Base-by-base conservation (phyloP, 2,888 invertebrate genomes). In the Phyllotreta cruciferae region DNA sequence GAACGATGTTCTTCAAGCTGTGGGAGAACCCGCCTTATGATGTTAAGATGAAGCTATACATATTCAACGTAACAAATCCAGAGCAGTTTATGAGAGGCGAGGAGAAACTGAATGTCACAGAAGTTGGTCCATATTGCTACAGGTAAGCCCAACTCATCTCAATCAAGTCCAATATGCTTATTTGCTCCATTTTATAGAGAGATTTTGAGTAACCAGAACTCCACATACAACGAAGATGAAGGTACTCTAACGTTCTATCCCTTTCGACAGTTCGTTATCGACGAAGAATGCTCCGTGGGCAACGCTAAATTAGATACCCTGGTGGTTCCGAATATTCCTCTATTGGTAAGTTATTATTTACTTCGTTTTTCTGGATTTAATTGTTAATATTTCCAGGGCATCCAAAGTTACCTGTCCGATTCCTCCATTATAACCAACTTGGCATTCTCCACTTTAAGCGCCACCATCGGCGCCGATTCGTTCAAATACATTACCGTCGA, bases 81-180 rank as follows among this genome's bases (percentile, higher is more conserved):
- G 86, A 87, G 7, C 85, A 84, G 49, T 93, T 92, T 79, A 77
- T 89, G 37, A 80, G 81, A 0, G 90, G 91, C 0, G 78, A 82
- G 54, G 89, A 82, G 57, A 92, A 90, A 70, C 79, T 94, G 45
- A 87, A 85, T 69, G 70, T 94, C 2, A 76, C 87, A 54, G 89
- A 94, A 82, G 79, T 92, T 13, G 94, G 94, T 0, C 94, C 94
- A 0, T 93, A 91, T 75, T 87, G 90, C 11, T 96, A 93, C 81
- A 88, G 88, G 93, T 93, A 80, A 85, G 87, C 83, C 14, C 35
- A 49, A 2, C 10, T 8, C 3, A 9, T 3, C 11, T 60, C 13
- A 13, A 56, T 41, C 1, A 41, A 41, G 10, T 41, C 1, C 10
- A 10, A 10, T 38, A 8, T 41, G n/a, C 9, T 8, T 54, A 10